Evolutionary conservation across 1,140 invertebrate species (phyloP).

Genomic region (Diuraphis noxia): DNA sequence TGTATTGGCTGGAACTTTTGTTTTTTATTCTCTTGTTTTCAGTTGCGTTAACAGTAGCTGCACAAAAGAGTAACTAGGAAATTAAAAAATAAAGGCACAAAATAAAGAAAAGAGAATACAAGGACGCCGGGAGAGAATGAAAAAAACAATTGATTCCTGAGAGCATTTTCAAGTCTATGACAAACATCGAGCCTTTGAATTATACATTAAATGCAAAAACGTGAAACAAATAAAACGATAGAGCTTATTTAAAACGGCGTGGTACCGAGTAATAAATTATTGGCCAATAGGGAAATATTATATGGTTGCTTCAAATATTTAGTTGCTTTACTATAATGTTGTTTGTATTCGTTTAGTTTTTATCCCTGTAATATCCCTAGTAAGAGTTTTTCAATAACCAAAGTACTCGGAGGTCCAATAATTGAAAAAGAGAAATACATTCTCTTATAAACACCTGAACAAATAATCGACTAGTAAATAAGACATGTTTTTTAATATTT

Average conservation of each 20-base stretch:
- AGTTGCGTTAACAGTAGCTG: slow-evolving; percentile 10
- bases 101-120: neutral
- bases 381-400: neutral
- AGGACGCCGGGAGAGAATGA: neutral
- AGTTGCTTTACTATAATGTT: neutral
- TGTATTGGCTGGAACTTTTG: slow-evolving; percentile 14
- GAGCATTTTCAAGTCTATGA: slow-evolving; percentile 31
- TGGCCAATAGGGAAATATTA: slow-evolving; percentile 33
- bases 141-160: slow-evolving; percentile 47
- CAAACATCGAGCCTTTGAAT: slow-evolving; percentile 49
- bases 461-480: neutral
- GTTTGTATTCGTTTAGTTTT: neutral
- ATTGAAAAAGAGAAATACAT: neutral
- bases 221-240: slow-evolving; percentile 43
- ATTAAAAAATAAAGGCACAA: slow-evolving; percentile 43
- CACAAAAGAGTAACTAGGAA: slow-evolving; percentile 37
- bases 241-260: slow-evolving; percentile 44
- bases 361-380: neutral
- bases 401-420: neutral
- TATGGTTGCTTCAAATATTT: slow-evolving; percentile 23
- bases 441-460: neutral
- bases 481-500: neutral
- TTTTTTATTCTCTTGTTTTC: slow-evolving; percentile 24
- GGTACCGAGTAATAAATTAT: slow-evolving; percentile 9
- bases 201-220: slow-evolving; percentile 49